Evolutionary conservation across 2,888 invertebrate genomes (phyloP).

Genomic region (Tanaodytes sp.): DNA sequence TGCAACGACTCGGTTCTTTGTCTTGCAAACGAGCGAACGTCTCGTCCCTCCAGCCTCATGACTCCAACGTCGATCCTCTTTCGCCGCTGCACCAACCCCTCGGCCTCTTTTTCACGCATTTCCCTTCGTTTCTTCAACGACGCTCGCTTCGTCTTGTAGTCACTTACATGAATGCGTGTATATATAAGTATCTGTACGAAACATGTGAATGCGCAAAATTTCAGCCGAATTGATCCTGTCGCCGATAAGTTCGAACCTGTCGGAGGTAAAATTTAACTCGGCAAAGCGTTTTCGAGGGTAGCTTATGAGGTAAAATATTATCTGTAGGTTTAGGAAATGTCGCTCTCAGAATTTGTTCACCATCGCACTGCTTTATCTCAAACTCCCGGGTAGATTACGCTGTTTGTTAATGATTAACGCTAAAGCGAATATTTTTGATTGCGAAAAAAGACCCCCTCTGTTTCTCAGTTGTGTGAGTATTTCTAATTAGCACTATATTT

Average conservation of each 20-base stretch:
- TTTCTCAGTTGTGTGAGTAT: constrained; percentile 59
- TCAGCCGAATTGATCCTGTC: too few relatives aligned
- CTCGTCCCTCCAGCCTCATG: constrained; percentile 55
- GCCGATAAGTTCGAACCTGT: too few relatives aligned
- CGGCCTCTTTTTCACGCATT: constrained; percentile 31
- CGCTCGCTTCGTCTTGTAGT: constrained; percentile 40
- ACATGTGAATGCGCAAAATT: constrained; percentile 1
- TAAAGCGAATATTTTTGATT: too few relatives aligned
- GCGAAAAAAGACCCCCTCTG: constrained; percentile 13
- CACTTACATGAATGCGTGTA: constrained; percentile 39
- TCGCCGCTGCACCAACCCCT: constrained; percentile 30
- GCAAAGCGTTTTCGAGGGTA: too few relatives aligned
- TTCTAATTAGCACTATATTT: constrained; percentile 67
- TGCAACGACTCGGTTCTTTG: constrained; percentile 65
- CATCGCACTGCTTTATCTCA: too few relatives aligned
- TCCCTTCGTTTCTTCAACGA: constrained; percentile 28
- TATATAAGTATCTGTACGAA: constrained; percentile 17
- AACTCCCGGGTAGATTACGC: too few relatives aligned
- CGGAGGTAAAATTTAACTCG: too few relatives aligned
- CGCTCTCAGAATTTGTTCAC: too few relatives aligned
- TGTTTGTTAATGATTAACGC: too few relatives aligned
- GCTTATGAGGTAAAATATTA: too few relatives aligned
- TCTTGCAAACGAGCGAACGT: constrained; percentile 68
- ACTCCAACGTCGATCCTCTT: constrained; percentile 35
- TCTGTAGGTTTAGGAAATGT: too few relatives aligned